Evolutionary conservation across 1,140 invertebrate genomes (phyloP), one percentile per base, ranked within the genome.

Genomic region (Pseudomyrmex gracilis): DNA sequence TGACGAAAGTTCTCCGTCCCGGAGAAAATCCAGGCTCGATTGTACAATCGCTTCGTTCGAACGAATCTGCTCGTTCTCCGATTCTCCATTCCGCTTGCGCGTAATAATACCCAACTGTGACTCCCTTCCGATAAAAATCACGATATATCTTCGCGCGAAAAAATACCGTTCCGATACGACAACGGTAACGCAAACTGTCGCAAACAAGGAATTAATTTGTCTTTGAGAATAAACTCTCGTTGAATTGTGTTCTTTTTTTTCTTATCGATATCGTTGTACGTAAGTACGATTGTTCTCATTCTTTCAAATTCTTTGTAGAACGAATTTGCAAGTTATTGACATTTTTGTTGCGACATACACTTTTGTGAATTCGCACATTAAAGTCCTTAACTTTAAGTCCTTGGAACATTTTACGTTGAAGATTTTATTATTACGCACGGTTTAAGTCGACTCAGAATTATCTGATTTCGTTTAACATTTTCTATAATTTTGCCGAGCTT

Each of bases 101-200:
- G 43, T 57, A 78, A 78, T 78, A 47, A 43, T 78, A 20, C 24
- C 24, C 5, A 34, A 34, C 34, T 34, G 63, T 34, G 63, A 67
- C 12, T 71, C 12, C 15, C 45, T 78, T 68, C 43, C 17, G 76
- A 68, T 80, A 58, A n/a, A 68, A 70, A 80, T 80, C 64, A 68
- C 8, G 17, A 49, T 43, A 57, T 78, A 68, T 24, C 15, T 1
- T 49, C 51, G 15, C 10, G 3, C 53, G 53, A 71, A 80, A 71
- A 70, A 70, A 70, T 7, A 24, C n/a, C 57, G 7, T 24, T 34
- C 34, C 34, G 34, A 34, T 34, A 34, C 34, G 7, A 15, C 34
- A 2, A 15, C 51, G 47, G 34, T 45, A 66, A 53, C 53, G 64
- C 34, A n/a, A 66, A 66, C 47, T 55, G 2, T 10, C 53, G 53